Base-by-base conservation (phyloP, 2,797 vertebrate genomes). In the Sarcoramphus papa region DNA sequence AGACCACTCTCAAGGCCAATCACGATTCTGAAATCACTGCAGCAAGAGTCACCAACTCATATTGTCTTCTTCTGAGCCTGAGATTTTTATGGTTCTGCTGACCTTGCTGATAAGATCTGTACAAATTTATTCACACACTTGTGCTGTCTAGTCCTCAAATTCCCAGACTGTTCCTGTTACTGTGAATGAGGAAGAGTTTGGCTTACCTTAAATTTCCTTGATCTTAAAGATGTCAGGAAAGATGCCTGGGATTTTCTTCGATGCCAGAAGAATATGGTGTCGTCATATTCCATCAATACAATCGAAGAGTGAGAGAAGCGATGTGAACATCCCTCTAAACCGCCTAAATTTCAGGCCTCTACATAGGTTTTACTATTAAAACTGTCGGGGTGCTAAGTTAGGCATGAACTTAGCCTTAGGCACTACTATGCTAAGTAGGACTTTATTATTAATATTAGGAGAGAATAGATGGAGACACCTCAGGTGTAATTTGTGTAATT, bases 161-260 rank as follows among this genome's bases (percentile, higher is more conserved):
- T 96, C 95, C 86, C 92, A 93, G 81, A 91, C 87, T 89, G 17
- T 89, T 94, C 89, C 91, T 94, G 20, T 80, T 57, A 7, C 81
- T 63, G 60, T 68, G 81, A 83, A 90, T 33, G 73, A 92, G 68
- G 81, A 93, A 94, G 81, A 81, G 56, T 28, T 77, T 53, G 25
- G 28, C 65, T 95, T 79, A 50, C 93, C 93, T 96, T 23, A 15
- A 70, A 70, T 92, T 92, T 93, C 93, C 87, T 94, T 93, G 92
- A 89, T 93, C 78, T 91, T 85, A 31, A 60, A 92, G 68, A 74
- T 70, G 91, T 67, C 92, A 92, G 68, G 60, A 73, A 54, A 89
- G 88, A 56, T 87, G 54, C 69, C 45, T 70, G 73, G 82, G 48
- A 47, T 80, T 83, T 87, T 67, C 53, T 77, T 91, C 84, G 60